Base-by-base conservation (phyloP, 2,888 invertebrate species). In the Pocota personata region DNA sequence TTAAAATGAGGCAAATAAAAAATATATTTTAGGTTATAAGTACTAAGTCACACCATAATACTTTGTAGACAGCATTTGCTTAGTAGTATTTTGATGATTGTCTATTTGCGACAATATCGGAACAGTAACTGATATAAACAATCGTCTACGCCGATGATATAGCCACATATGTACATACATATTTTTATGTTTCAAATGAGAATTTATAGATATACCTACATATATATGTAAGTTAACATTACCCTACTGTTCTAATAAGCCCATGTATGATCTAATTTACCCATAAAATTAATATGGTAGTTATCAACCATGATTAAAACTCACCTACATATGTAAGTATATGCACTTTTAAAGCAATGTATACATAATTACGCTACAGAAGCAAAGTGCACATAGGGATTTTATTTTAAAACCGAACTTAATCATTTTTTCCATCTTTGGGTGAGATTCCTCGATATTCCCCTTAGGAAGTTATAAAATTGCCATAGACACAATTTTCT, bases 401-500 rank as follows among this genome's bases (percentile, higher is more conserved):
- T 71, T 57, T 37, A 8, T 24, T 55, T 64, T 8, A 27, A 37
- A 52, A 32, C 27, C 69, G 19, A 71, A 19, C 35, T 62, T 75
- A 75, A 83, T 83, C 73, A 79, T 57, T 55, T 73, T 64, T 50
- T 37, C 83, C 79, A 75, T 79, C 73, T 79, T 62, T 64, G 67
- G 76, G 27, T 32, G 46, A 55, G 67, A 57, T 55, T 35, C 21
- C 30, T 67, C 37, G 52, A 58, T 62, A 69, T 64, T 40, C 73
- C 57, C 73, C 55, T 40, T 1, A 57, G 78, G 67, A 73, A 62
- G 43, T 43, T 67, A 40, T 8, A 55, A 78, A 78, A 83, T 78
- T 83, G 66, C 72, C 46, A 58, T 55, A 40, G 58, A 58, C 55
- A 69, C 43, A 73, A 35, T 77, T 55, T 71, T 52, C 50, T 27